These are phyloP conservation scores for Cryptoleucopteryx plumbea DNA, from an alignment of 2,113 vertebrate genomes.

Conservation along the genomic window DNA sequence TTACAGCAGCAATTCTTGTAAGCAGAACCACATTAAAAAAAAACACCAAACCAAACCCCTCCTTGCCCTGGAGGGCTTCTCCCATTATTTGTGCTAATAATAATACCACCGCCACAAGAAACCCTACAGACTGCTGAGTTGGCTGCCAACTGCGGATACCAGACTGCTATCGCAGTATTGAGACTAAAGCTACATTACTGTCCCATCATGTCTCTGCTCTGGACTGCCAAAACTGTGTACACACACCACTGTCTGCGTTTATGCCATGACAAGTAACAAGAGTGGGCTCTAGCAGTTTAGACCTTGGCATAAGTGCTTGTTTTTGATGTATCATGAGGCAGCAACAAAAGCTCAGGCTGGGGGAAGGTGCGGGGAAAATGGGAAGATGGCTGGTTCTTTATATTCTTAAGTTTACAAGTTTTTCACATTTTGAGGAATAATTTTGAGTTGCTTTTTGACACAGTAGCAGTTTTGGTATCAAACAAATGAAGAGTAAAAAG, in stretches of 20 bases:
- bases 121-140: neutral
- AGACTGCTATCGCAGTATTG: fast-evolving
- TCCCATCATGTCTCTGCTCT: neutral
- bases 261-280: neutral
- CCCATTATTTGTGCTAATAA: neutral
- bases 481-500: neutral
- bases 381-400: neutral
- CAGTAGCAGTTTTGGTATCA: neutral
- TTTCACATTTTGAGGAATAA: neutral
- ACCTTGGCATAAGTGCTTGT: neutral
- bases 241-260: neutral
- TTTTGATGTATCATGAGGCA: neutral
- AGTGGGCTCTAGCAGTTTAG: neutral
- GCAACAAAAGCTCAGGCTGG: neutral
- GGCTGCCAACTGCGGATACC: neutral
- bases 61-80: neutral
- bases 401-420: neutral
- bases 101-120: neutral
- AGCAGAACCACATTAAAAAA: neutral
- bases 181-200: neutral
- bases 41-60: neutral
- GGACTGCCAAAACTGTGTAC: fast-evolving
- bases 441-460: neutral
- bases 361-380: neutral
- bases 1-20: neutral